phyloP scores from a whole-genome alignment of 2,888 invertebrate genomes.

The Zootermopsis nevadensis region DNA sequence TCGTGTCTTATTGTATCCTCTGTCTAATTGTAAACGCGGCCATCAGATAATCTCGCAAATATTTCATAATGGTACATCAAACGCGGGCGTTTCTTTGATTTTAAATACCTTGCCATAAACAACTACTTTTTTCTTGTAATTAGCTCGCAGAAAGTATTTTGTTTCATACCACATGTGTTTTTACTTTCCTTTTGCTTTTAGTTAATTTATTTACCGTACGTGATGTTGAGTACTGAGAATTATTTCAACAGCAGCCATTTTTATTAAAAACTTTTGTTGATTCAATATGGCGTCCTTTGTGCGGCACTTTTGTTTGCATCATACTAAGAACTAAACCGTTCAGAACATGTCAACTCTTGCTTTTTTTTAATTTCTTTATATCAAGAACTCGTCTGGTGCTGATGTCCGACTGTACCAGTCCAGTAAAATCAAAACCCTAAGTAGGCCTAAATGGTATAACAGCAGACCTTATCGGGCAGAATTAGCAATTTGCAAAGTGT shows the following conservation, averaged over 20 bases:
- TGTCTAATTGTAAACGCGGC: neutral
- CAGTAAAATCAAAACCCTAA: too few relatives aligned
- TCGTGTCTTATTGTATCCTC: constrained; percentile 12
- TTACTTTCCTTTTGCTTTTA: neutral
- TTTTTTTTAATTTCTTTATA: neutral
- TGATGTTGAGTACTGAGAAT: constrained; percentile 22
- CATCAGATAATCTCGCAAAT: neutral
- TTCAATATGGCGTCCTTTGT: neutral
- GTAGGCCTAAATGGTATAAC: too few relatives aligned
- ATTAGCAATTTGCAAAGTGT: too few relatives aligned
- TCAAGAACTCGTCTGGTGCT: neutral
- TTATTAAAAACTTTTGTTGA: constrained; percentile 15
- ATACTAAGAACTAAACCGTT: neutral
- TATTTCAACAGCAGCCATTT: constrained; percentile 16
- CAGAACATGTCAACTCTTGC: neutral
- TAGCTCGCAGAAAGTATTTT: neutral
- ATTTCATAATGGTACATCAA: constrained; percentile 7
- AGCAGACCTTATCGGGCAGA: too few relatives aligned
- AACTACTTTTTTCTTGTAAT: constrained; percentile 13
- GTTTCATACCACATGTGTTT: neutral
- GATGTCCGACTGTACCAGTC: neutral
- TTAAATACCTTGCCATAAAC: constrained; percentile 19
- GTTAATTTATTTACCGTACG: neutral
- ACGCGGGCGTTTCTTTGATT: neutral
- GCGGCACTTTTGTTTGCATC: constrained; percentile 24